Conservation (phyloP, 2,113 vertebrate genomes). For the Pseudorasbora parva region DNA sequence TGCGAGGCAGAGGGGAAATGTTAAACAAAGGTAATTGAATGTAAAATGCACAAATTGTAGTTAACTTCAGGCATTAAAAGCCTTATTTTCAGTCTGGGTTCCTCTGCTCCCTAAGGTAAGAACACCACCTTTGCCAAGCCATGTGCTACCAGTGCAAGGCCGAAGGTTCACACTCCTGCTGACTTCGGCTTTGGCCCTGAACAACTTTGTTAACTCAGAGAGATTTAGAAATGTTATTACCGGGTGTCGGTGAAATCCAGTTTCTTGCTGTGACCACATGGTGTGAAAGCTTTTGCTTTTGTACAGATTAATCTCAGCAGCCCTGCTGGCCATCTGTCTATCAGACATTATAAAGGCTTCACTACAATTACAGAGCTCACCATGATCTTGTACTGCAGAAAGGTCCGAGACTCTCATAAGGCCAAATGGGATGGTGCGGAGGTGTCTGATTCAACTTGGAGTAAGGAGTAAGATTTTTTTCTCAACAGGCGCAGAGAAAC, state of each 20-base stretch:
- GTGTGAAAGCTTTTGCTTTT: slow-evolving; percentile 43
- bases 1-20: slow-evolving; percentile 47
- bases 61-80: slow-evolving; percentile 63
- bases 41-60: slow-evolving; percentile 62
- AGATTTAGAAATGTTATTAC: slow-evolving; percentile 48
- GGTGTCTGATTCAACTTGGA: neutral
- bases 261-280: slow-evolving; percentile 38
- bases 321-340: slow-evolving; percentile 50
- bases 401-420: slow-evolving; percentile 8
- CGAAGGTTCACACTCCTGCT: slow-evolving; percentile 37
- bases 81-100: slow-evolving; percentile 47
- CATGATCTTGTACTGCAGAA: neutral
- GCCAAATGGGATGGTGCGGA: neutral
- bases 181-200: slow-evolving; percentile 4
- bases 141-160: neutral
- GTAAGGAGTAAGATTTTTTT: neutral
- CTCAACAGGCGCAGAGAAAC: neutral
- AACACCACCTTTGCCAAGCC: neutral
- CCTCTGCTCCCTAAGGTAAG: neutral
- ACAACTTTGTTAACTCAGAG: neutral
- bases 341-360: slow-evolving; percentile 35
- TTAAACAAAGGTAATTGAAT: slow-evolving; percentile 73
- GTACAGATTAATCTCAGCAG: slow-evolving; percentile 51
- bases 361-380: slow-evolving; percentile 10
- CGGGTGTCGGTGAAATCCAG: slow-evolving; percentile 39